These are phyloP conservation scores for Rhodinocichla rosea DNA, from an alignment of 2,113 vertebrate species.

Conservation along the genomic window DNA sequence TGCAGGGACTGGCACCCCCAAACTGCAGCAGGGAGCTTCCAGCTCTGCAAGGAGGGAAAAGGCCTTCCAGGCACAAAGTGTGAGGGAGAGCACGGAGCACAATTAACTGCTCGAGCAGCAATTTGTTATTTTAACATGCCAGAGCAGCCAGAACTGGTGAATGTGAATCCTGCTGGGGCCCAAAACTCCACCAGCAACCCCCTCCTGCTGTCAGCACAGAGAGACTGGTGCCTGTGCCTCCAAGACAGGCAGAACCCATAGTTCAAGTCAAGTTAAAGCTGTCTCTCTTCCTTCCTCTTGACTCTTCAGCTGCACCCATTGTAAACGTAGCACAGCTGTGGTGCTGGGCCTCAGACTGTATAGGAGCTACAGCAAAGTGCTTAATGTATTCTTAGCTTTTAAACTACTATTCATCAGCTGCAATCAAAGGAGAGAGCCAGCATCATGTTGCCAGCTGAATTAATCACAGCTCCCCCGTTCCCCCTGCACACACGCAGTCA, in stretches of 20 bases:
- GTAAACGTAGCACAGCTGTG: slow-evolving; percentile 5
- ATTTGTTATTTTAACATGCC: not conserved
- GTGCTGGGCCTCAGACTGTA: not conserved
- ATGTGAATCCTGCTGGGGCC: not conserved
- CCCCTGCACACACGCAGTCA: not conserved
- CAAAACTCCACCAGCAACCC: not conserved
- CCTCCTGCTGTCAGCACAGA: not conserved
- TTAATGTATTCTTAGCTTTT: slow-evolving; percentile 56
- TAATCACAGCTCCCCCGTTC: not conserved
- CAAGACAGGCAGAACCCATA: not conserved
- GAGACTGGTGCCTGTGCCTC: not conserved
- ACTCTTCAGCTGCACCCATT: slow-evolving; percentile 23
- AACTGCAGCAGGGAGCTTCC: not conserved
- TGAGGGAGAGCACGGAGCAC: not conserved
- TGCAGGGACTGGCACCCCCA: not conserved
- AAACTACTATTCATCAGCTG: slow-evolving; percentile 54
- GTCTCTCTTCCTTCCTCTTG: not conserved
- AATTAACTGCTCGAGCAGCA: not conserved
- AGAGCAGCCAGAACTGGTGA: not conserved
- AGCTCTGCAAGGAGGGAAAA: not conserved
- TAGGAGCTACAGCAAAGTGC: slow-evolving; percentile 14
- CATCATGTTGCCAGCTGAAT: slow-evolving; percentile 22
- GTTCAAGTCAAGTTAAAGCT: not conserved
- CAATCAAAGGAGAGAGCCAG: slow-evolving; percentile 44
- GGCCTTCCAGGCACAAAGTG: not conserved